Base-by-base conservation (phyloP, 2,113 vertebrate species). In the Mastomys natalensis region DNA sequence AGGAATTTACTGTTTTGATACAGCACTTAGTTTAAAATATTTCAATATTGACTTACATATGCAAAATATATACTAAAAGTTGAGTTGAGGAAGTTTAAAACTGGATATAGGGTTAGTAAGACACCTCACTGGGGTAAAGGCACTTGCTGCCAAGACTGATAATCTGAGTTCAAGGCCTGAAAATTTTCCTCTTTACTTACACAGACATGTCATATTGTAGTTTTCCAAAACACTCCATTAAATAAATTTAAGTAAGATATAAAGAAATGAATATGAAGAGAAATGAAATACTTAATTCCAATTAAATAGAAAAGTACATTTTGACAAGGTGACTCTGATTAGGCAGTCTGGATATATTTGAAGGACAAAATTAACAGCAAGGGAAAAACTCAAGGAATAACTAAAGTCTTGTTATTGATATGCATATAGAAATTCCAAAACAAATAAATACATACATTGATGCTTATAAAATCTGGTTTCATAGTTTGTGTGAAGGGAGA, bases 261-360 rank as follows among this genome's bases (percentile, higher is more conserved):
- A 29, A 58, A 48, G 37, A 6, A 58, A 22, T 91, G 40, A 51
- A 62, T 95, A 37, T 19, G 89, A 88, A 58, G 31, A 96, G 5
- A 64, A 89, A 93, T 15, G 70, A 90, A 87, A 31, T 62, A 74
- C 7, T 53, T 88, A 84, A 40, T 16, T 93, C 0, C n/a, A 88
- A 85, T 88, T 31, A 88, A 84, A n/a, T 77, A 24, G 21, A 58
- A 93, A 87, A 87, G 55, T n/a, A 76, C 24, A 84, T 76, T 78
- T 93, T 91, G n/a, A 87, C 21, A 12, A 34, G 5, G 34, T 43
- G 64, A 64, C 16, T 92, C 6, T 66, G 26, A 70, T 37, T 94
- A 84, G 45, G 21, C 15, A 64, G 6, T 73, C 13, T 86, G 5
- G 31, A 43, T 72, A 43, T 68, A 78, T 55, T 73, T 74, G 29